Conservation (phyloP, 2,888 invertebrate genomes). For the Aspidiotus rigidus region DNA sequence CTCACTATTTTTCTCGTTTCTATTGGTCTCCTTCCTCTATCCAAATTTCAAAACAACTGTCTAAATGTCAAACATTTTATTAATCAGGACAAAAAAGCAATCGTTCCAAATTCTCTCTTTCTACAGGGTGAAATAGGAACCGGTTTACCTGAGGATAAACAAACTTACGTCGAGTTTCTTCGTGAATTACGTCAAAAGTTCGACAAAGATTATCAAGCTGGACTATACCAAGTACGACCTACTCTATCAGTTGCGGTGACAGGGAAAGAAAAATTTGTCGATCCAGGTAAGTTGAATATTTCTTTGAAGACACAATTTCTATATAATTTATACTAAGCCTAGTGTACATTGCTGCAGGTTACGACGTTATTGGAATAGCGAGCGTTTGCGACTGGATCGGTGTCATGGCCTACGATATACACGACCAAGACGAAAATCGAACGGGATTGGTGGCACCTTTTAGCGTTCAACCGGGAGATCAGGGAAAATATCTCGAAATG, state of each 20-base stretch:
- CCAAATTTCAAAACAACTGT: too few relatives aligned
- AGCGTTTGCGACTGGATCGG: slow-evolving; percentile 89
- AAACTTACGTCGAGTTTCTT: neutral
- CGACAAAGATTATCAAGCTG: neutral
- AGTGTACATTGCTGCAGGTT: slow-evolving; percentile 43
- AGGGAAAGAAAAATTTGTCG: neutral
- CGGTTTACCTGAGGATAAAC: neutral
- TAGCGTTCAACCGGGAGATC: slow-evolving; percentile 11
- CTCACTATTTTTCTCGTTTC: too few relatives aligned
- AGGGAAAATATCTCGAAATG: neutral
- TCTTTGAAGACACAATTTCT: too few relatives aligned
- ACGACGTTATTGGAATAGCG: slow-evolving; percentile 85
- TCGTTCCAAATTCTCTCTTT: too few relatives aligned
- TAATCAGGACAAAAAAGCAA: too few relatives aligned
- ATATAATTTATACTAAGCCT: neutral
- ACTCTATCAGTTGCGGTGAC: neutral
- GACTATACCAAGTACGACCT: neutral
- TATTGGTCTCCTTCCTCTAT: too few relatives aligned
- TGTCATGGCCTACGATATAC: slow-evolving; percentile 92
- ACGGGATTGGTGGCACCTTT: slow-evolving; percentile 61
- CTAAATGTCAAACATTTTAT: too few relatives aligned
- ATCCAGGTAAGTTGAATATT: neutral
- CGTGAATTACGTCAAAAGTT: neutral
- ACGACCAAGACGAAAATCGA: slow-evolving; percentile 87
- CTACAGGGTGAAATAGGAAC: too few relatives aligned